phyloP scores from a whole-genome alignment of 2,113 vertebrate genomes.

The Mirza zaza region DNA sequence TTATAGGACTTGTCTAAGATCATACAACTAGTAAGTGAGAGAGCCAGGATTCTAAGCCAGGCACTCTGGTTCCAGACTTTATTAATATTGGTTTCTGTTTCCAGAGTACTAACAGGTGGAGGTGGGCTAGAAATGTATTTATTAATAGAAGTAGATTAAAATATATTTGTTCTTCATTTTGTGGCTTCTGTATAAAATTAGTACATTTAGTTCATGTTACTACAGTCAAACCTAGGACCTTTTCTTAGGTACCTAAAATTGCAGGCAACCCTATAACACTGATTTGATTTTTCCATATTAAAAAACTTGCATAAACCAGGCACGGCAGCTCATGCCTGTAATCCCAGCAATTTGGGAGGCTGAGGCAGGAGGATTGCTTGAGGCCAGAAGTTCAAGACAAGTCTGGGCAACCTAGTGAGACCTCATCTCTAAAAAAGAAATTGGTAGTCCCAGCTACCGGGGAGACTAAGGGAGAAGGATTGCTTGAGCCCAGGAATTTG shows the following conservation, averaged over 20 bases:
- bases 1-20: background rate
- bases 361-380: too few relatives aligned
- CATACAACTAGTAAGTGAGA: background rate
- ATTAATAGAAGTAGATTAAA: background rate
- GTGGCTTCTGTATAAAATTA: background rate
- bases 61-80: background rate
- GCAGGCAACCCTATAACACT: background rate
- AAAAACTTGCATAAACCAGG: background rate
- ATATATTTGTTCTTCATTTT: background rate
- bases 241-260: constrained; percentile 36
- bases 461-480: too few relatives aligned
- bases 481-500: too few relatives aligned
- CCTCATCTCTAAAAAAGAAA: too few relatives aligned
- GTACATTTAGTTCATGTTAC: background rate
- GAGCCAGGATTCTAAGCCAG: background rate
- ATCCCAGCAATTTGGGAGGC: too few relatives aligned
- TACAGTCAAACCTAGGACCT: background rate
- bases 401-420: too few relatives aligned
- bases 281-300: background rate
- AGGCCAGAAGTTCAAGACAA: too few relatives aligned
- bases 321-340: too few relatives aligned
- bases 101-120: background rate
- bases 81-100: background rate
- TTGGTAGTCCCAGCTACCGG: too few relatives aligned
- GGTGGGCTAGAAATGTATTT: constrained; percentile 20